Evolutionary conservation across 2,797 vertebrate species (phyloP).

Genomic region (Macrochelys suwanniensis): DNA sequence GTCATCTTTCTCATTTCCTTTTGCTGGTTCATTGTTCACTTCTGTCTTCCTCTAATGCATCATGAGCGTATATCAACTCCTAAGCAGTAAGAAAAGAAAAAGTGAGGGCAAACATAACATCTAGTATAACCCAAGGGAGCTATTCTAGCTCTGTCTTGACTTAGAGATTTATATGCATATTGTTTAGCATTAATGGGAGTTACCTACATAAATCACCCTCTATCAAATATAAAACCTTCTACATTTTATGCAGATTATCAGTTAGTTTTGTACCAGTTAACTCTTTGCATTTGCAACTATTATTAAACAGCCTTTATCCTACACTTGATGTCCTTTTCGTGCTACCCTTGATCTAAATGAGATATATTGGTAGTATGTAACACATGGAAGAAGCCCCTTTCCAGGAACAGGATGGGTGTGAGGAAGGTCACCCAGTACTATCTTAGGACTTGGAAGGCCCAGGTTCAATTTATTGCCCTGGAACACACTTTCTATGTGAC

Average conservation of each 20-base stretch:
- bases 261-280: background rate
- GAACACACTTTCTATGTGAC: background rate
- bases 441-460: background rate
- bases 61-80: background rate
- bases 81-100: background rate
- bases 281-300: background rate
- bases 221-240: background rate
- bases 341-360: background rate
- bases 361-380: background rate
- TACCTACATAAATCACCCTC: background rate
- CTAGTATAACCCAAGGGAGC: background rate
- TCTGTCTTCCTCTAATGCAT: background rate
- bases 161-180: background rate
- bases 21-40: background rate
- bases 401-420: background rate
- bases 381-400: background rate
- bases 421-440: background rate
- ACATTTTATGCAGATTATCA: background rate
- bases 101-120: background rate
- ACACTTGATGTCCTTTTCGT: background rate
- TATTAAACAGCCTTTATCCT: background rate
- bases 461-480: background rate
- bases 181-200: background rate
- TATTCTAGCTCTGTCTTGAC: background rate
- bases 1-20: background rate